A percentile compares a stretch with the other conserved stretches of the same genome.
Evolutionary conservation across 1,140 invertebrate genomes (phyloP).

Genomic region (Danaus melanippus): DNA sequence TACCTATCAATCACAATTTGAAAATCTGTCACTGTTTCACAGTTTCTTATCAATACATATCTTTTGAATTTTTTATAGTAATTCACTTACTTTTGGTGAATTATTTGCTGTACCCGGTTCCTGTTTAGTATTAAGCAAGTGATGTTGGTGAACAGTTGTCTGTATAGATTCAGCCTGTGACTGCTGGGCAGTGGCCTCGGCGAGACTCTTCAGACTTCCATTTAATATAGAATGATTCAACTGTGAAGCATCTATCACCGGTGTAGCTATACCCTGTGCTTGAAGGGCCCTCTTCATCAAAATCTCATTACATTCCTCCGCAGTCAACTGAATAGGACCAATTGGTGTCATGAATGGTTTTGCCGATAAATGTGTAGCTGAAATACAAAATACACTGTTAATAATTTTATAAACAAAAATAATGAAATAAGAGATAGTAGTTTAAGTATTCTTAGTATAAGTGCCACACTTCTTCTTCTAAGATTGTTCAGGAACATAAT

Average conservation of each 20-base stretch:
- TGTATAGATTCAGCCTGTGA: conserved; percentile 71
- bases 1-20: too few species aligned
- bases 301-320: conserved; percentile 84
- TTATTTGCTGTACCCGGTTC: conserved; percentile 75
- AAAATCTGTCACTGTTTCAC: too few species aligned
- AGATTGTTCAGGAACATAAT: background rate
- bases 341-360: conserved; percentile 77
- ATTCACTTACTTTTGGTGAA: conserved; percentile 66
- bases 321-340: conserved; percentile 79
- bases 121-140: conserved; percentile 73
- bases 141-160: conserved; percentile 60
- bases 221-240: conserved; percentile 64
- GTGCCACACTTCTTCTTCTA: background rate
- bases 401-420: conserved; percentile 9
- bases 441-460: background rate
- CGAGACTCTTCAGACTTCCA: conserved; percentile 62
- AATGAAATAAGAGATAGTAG: background rate
- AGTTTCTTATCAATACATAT: too few species aligned
- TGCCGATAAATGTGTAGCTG: conserved; percentile 50
- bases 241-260: conserved; percentile 66
- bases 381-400: conserved; percentile 17
- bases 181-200: conserved; percentile 66
- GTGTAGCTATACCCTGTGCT: conserved; percentile 64
- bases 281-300: conserved; percentile 78
- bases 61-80: background rate